These are phyloP conservation scores for Otolemur crassicaudatus DNA, from an alignment of 2,797 vertebrate genomes.

Conservation along the genomic window DNA sequence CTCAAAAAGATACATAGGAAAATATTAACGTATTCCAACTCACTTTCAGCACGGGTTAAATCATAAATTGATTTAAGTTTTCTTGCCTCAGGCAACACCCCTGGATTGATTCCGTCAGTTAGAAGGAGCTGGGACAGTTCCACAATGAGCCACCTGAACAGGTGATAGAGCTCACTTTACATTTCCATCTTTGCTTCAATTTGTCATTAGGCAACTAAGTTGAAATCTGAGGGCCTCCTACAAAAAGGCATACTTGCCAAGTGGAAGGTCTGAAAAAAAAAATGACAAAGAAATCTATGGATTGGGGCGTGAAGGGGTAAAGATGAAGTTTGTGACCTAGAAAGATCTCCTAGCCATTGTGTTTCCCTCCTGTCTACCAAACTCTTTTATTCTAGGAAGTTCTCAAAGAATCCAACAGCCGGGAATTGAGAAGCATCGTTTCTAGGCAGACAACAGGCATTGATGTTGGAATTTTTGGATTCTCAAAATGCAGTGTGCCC, in stretches of 20 bases:
- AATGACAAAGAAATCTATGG: background rate
- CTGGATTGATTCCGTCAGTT: background rate
- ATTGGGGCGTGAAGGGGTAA: fast-evolving
- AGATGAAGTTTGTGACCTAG: background rate
- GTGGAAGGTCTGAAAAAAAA: background rate
- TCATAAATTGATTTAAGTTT: background rate
- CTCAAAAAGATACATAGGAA: background rate
- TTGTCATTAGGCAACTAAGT: background rate
- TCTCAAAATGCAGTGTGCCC: background rate
- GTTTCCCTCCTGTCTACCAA: background rate
- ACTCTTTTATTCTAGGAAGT: background rate
- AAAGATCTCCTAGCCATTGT: background rate
- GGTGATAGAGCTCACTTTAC: background rate
- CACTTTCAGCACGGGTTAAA: background rate
- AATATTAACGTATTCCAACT: background rate
- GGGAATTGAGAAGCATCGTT: background rate
- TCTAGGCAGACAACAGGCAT: background rate
- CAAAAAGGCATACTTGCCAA: background rate
- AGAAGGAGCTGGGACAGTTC: background rate
- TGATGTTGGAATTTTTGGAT: background rate
- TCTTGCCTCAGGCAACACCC: background rate
- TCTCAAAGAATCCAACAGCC: background rate
- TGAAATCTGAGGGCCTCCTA: background rate
- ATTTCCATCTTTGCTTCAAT: background rate
- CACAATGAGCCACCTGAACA: background rate